phyloP scores from a whole-genome alignment of 2,113 vertebrate genomes.

The Syngnathoides biaculeatus region DNA sequence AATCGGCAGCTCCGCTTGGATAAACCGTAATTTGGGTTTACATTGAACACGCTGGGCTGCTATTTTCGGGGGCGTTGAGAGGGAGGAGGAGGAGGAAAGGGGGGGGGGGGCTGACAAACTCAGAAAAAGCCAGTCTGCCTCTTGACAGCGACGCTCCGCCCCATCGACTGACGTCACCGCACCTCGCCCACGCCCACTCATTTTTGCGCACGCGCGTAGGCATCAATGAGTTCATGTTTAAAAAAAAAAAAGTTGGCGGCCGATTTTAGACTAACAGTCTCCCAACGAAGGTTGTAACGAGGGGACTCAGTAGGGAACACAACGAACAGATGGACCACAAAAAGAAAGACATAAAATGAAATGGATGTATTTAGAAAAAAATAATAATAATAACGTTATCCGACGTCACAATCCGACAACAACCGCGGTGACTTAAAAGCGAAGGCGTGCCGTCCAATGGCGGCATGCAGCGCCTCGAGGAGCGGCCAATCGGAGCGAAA shows the following conservation, averaged over 20 bases:
- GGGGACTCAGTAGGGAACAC: background rate
- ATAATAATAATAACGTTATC: no score
- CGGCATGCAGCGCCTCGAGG: conserved; percentile 14
- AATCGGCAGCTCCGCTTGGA: conserved; percentile 74
- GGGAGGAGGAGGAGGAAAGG: no score
- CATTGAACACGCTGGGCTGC: conserved; percentile 73
- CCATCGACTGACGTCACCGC: conserved; percentile 16
- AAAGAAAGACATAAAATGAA: no score
- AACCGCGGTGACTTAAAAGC: conserved; percentile 61
- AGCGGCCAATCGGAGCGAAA: conserved; percentile 50
- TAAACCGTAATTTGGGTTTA: conserved; percentile 75
- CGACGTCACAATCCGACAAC: conserved; percentile 68
- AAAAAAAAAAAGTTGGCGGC: background rate
- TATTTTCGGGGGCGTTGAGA: conserved; percentile 65
- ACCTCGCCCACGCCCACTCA: conserved; percentile 19
- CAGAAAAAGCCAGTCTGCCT: conserved; percentile 73
- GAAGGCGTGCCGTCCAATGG: conserved; percentile 47
- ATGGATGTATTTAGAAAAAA: no score
- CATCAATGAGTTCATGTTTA: background rate
- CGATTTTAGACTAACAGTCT: background rate
- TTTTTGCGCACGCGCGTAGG: background rate
- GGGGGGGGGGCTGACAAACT: conserved; percentile 79
- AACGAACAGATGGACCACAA: background rate
- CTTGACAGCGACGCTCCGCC: conserved; percentile 66
- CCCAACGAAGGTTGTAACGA: no score